These are phyloP conservation scores for Tipula unca DNA, from an alignment of 2,888 invertebrate species.

Conservation along the genomic window DNA sequence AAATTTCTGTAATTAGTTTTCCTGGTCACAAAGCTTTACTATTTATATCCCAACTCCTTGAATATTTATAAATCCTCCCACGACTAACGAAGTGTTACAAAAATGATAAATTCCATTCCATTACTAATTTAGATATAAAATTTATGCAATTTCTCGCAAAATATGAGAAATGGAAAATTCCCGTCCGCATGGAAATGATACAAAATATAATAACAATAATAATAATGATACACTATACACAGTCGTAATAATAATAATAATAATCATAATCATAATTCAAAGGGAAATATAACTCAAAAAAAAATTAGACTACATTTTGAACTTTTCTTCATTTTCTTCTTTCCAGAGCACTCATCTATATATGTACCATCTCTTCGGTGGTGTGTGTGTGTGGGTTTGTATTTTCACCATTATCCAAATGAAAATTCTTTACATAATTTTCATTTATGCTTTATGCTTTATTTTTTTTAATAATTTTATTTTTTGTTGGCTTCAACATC, in stretches of 20 bases:
- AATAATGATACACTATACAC: background rate
- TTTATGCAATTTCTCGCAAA: background rate
- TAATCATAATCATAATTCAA: slow-evolving; percentile 8
- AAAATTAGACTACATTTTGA: slow-evolving; percentile 4
- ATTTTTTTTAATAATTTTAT: no score
- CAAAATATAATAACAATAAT: background rate
- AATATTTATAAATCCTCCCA: no score
- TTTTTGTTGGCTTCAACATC: background rate
- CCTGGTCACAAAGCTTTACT: no score
- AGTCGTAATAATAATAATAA: background rate
- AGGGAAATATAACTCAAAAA: background rate
- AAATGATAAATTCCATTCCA: background rate
- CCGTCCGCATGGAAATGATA: background rate
- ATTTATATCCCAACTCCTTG: no score
- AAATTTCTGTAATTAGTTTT: no score
- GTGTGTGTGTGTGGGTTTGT: background rate
- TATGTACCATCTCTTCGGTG: background rate
- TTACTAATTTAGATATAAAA: background rate
- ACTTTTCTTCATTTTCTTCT: background rate
- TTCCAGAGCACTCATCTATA: no score
- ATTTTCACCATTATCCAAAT: background rate
- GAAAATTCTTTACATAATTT: background rate
- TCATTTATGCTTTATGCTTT: background rate
- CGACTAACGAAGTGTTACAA: no score
- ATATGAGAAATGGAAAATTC: background rate